Base-by-base conservation (phyloP, 2,797 vertebrate species). In the Pteropus rufus region DNA sequence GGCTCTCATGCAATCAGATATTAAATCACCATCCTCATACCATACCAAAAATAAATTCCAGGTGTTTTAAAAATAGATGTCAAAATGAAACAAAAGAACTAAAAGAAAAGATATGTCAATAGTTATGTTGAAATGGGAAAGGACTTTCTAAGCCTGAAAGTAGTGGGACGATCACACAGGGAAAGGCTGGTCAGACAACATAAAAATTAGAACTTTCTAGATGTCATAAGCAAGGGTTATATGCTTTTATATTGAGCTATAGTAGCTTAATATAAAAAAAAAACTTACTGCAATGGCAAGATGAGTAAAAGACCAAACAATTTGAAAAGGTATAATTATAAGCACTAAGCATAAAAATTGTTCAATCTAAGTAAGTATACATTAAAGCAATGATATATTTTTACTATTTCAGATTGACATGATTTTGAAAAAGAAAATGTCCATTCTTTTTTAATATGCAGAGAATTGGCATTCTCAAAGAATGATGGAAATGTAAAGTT, bases 11-110 rank as follows among this genome's bases (percentile, higher is more conserved):
- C 77, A 62, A 93, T 67, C 86, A 93, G 46, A 76, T 97, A 93
- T 49, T 93, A 97, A 93, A 93, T 96, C 77, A 81, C 72, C 29
- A 58, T 89, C 67, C 24, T 94, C 31, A 52, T 83, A 34, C n/a
- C 8, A 36, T 84, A 49, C 36, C 44, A 87, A 86, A 93, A 91
- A 89, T 94, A 89, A 87, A 94, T 94, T 89, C 90, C 87, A 97
- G 90, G 64, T 94, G 58, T 93, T 75, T 54, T n/a, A 93, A 94
- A 89, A 75, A 36, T 46, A 52, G n/a, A 83, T 76, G 44, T 93
- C 58, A 92, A 83, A 85, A 77, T 65, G 58, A 86, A 86, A 69
- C 34, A 80, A 46, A 81, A 64, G 52, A 64, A 90, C 67, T 81
- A 56, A 72, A 69, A 64, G 65, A 56, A 91, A 69, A 49, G 49